A percentile compares a stretch with the other conserved stretches of the same genome.
Evolutionary conservation across 2,888 invertebrate genomes (phyloP).

Genomic region (Heterodera filipjevi): DNA sequence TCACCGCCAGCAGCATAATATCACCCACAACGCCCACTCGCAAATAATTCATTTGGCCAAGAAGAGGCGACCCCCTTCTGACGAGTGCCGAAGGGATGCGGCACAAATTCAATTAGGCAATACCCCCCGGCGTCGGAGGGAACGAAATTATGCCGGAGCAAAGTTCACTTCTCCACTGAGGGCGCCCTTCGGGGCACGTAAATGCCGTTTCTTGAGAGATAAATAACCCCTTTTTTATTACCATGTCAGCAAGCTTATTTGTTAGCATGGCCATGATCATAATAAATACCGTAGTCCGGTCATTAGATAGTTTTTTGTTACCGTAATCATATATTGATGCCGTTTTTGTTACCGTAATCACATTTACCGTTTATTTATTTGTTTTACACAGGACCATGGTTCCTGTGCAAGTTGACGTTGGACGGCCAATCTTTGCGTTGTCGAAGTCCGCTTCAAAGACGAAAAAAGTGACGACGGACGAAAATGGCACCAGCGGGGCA

Average conservation of each 20-base stretch:
- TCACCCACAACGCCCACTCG: too few relatives aligned
- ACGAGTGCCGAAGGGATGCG: not conserved
- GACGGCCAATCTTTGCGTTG: constrained; percentile 8
- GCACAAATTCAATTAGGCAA: not conserved
- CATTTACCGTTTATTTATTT: not conserved
- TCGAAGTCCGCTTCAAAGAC: constrained; percentile 6
- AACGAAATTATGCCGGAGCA: too few relatives aligned
- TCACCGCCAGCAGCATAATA: too few relatives aligned
- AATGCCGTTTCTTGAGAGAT: not conserved
- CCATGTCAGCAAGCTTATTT: too few relatives aligned
- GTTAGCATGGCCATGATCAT: not conserved
- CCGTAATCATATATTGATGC: not conserved
- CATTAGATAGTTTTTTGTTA: not conserved
- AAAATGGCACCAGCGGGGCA: not conserved
- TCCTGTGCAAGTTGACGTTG: not conserved
- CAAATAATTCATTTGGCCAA: not conserved
- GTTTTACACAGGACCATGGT: not conserved
- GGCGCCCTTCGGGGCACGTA: too few relatives aligned
- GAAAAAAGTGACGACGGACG: not conserved
- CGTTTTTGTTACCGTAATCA: not conserved
- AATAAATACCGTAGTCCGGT: too few relatives aligned
- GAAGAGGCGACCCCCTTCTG: not conserved
- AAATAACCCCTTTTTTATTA: not conserved
- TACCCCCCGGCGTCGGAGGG: too few relatives aligned
- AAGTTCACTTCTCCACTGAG: too few relatives aligned